phyloP scores from a whole-genome alignment of 2,113 vertebrate species.

The Trematomus loennbergii region DNA sequence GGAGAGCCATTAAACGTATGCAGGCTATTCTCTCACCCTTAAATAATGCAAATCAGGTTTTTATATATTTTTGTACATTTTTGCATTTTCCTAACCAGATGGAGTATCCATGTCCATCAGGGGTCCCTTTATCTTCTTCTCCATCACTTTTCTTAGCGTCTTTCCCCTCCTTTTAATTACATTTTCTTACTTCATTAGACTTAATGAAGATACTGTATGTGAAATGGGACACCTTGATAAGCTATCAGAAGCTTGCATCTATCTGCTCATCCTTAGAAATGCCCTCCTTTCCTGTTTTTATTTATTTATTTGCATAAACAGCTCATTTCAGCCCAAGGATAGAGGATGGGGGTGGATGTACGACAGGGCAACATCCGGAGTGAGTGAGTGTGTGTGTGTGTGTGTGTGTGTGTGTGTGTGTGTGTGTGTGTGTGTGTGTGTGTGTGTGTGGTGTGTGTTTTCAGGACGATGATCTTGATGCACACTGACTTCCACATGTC shows the following conservation, averaged over 20 bases:
- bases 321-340: conserved; percentile 51
- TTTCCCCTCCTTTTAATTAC: too few relatives aligned
- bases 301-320: conserved; percentile 17
- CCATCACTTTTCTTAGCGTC: conserved; percentile 4
- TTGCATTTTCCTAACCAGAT: too few relatives aligned
- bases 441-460: too few relatives aligned
- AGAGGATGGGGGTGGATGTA: conserved; percentile 10
- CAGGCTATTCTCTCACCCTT: neutral
- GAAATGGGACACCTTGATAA: too few relatives aligned
- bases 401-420: too few relatives aligned
- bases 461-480: conserved; percentile 62
- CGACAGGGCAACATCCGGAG: conserved; percentile 42
- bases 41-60: neutral
- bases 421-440: too few relatives aligned
- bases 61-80: too few relatives aligned
- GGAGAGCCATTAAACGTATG: neutral
- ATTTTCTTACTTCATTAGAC: too few relatives aligned
- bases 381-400: conserved; percentile 31
- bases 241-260: neutral
- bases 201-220: too few relatives aligned
- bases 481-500: conserved; percentile 69
- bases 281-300: conserved; percentile 16
- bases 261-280: conserved; percentile 20
- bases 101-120: neutral
- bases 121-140: neutral